Evolutionary conservation across 2,797 vertebrate species (phyloP), one percentile per base, ranked within the genome.

Genomic region (Vespertilio murinus): DNA sequence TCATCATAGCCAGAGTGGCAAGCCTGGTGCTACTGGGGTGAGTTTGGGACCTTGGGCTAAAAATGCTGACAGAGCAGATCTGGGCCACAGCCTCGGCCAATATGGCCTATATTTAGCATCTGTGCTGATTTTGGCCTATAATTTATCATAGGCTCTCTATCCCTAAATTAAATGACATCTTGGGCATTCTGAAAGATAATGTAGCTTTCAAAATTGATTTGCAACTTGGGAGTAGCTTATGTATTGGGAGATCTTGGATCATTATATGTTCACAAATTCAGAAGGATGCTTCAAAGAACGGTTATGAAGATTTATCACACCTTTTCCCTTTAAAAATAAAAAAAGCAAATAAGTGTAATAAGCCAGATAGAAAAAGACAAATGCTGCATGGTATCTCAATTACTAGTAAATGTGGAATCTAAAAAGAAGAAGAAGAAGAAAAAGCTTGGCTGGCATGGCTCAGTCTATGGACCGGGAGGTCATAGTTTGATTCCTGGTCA

Each of bases 281-380:
- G 73, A 81, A 91, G 78, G 49, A 84, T 9, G 8, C 73, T 84
- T 93, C 45, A 92, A 77, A 90, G 78, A 78, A 81, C 33, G 47
- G 40, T 83, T 90, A 70, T 92, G 54, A 94, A 92, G 89, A 90
- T 81, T 81, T 94, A n/a, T 79, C 82, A 83, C 18, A 79, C 28
- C 42, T 30, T 61, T 78, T 52, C 25, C 40, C 38, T 91, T 93
- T 64, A 83, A 93, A 93, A 88, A 88, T 93, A 67, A 92, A 88
- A 92, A 88, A 91, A 87, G 13, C 49, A 93, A 70, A 70, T 74
- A 80, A 67, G 42, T 91, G 40, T 81, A 94, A 82, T 87, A 56
- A 59, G 28, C 49, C 49, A 75, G 82, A 67, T 9, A 74, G 78
- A 23, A 11, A 79, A 49, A 74, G 56, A 82, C 18, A 82, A 69